These are phyloP conservation scores for Parelbella ahira DNA, from an alignment of 2,888 invertebrate genomes.

Conservation along the genomic window DNA sequence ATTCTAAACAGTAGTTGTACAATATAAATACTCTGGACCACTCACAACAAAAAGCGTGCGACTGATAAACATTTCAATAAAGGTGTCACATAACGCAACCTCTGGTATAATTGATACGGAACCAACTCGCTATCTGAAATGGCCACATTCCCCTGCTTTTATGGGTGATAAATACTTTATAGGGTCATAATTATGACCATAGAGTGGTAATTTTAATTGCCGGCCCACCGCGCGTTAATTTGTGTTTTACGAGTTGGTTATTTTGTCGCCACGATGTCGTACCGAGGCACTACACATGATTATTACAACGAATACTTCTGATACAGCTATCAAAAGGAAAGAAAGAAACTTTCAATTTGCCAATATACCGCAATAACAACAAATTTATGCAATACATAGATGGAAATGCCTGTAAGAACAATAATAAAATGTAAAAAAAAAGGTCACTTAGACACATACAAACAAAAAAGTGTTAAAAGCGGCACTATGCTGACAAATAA, in stretches of 20 bases:
- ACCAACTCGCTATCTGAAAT: slow-evolving; percentile 41
- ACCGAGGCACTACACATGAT: background rate
- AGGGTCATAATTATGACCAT: slow-evolving; percentile 51
- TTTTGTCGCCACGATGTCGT: slow-evolving; percentile 37
- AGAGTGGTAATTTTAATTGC: slow-evolving; percentile 62
- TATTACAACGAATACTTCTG: no score
- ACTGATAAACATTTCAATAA: slow-evolving; percentile 25
- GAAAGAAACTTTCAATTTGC: no score
- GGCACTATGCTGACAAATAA: no score
- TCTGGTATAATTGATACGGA: slow-evolving; percentile 41
- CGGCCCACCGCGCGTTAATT: slow-evolving; percentile 64
- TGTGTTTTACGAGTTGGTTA: slow-evolving; percentile 51
- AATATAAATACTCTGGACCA: no score
- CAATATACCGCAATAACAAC: no score
- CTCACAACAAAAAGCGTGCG: slow-evolving; percentile 4
- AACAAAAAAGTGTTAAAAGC: no score
- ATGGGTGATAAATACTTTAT: slow-evolving; percentile 56
- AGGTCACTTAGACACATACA: no score
- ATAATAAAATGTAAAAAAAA: no score
- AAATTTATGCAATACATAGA: no score
- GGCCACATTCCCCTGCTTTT: slow-evolving; percentile 54
- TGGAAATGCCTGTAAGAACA: no score
- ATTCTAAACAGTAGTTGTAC: background rate
- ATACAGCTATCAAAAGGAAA: no score
- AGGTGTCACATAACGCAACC: slow-evolving; percentile 25